Base-by-base conservation (phyloP, 2,113 vertebrate species). In the Antechinus stuartii region DNA sequence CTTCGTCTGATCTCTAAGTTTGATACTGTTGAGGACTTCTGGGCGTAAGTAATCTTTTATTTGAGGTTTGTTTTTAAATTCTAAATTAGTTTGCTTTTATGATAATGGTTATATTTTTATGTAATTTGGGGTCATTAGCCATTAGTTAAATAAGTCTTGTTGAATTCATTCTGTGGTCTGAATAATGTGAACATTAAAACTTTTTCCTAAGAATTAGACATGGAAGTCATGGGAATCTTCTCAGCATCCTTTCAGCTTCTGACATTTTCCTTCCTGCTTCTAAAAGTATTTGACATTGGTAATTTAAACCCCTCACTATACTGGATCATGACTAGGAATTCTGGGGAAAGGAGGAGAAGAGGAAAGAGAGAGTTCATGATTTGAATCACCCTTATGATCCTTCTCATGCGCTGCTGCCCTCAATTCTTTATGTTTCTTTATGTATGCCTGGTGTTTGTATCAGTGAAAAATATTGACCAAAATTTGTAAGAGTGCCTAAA, bases 1-100 rank as follows among this genome's bases (percentile, higher is more conserved):
- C 99, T 99, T 96, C 99, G 99, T 95, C 99, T 99, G 98, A 99
- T 99, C 98, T 99, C 99, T 91, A 99, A 99, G 96, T 99, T 99
- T 95, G 99, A 99, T 98, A 99, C 99, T 50, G 99, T 99, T 98
- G 99, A 99, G 98, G 99, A 99, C 97, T 99, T 99, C 98, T 99
- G 99, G 99, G 99, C 99, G 99, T 99, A 99, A 99, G 99, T 99
- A 98, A 97, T 97, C 6, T 22, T 61, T 94, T 76, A 95, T 89
- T 97, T 95, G 42, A 76, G 91, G 27, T 47, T 91, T 93, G 8
- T 47, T 54, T 46, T 94, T 93, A 93, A 91, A 76, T 94, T 94
- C 90, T 8, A 35, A 84, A 6, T 84, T 53, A 5, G n/a, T 93
- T 92, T 90, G 91, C 23, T 42, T 92, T 95, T 95, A 57, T 90